Conservation (phyloP, 2,888 invertebrate genomes). For the Oligia latruncula region DNA sequence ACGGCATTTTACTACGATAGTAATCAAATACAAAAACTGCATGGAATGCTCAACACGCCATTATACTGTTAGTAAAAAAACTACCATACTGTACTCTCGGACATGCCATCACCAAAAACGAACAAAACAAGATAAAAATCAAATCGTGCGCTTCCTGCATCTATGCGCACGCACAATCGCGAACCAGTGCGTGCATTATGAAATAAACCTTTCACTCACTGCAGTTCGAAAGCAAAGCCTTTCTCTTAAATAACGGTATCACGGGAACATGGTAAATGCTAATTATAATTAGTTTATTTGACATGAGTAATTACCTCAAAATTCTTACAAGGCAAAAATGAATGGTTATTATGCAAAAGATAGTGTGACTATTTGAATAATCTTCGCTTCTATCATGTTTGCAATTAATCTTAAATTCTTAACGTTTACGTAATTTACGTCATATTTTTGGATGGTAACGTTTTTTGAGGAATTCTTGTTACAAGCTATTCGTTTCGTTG, state of each 20-base stretch:
- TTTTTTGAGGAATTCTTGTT: slow-evolving; percentile 1
- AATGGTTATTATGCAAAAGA: slow-evolving; percentile 33
- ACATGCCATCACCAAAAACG: slow-evolving; percentile 17
- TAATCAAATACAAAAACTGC: background rate
- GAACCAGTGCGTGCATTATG: slow-evolving; percentile 70
- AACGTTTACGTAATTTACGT: slow-evolving; percentile 28
- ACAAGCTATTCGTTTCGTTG: background rate
- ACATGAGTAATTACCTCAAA: slow-evolving; percentile 50
- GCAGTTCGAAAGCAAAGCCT: slow-evolving; percentile 70
- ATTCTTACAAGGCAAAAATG: slow-evolving; percentile 7
- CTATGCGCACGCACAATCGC: slow-evolving; percentile 47
- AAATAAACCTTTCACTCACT: slow-evolving; percentile 72
- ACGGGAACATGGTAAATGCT: slow-evolving; percentile 52
- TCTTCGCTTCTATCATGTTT: slow-evolving; percentile 46
- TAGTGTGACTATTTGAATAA: slow-evolving; percentile 48
- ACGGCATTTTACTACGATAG: background rate
- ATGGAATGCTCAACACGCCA: background rate
- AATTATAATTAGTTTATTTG: slow-evolving; percentile 60
- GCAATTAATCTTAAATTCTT: slow-evolving; percentile 45
- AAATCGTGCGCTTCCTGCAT: slow-evolving; percentile 58
- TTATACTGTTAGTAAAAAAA: background rate
- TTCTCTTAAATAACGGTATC: slow-evolving; percentile 71
- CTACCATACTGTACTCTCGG: background rate
- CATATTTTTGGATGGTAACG: background rate
- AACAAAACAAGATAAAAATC: slow-evolving; percentile 45